Evolutionary conservation across 2,113 vertebrate genomes (phyloP).

Genomic region (Sceloporus undulatus): DNA sequence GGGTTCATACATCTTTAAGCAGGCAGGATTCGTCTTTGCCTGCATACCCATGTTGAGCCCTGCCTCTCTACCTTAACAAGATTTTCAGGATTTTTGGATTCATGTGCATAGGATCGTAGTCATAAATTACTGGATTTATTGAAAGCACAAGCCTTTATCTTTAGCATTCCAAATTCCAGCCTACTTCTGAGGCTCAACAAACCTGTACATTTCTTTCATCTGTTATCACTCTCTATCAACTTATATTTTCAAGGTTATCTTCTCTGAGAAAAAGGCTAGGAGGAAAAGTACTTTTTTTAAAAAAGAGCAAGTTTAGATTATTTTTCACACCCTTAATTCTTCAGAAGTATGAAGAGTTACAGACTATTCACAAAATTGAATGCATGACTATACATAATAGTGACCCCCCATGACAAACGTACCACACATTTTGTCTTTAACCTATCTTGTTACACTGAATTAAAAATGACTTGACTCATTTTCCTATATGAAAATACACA

Average conservation of each 20-base stretch:
- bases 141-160: background rate
- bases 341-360: constrained; percentile 28
- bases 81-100: too few species aligned
- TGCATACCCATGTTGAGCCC: too few species aligned
- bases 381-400: background rate
- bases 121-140: background rate
- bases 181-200: constrained; percentile 31
- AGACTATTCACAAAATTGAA: constrained; percentile 37
- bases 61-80: too few species aligned
- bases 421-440: background rate
- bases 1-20: too few species aligned
- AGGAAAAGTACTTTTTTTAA: constrained; percentile 4
- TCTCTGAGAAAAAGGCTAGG: constrained; percentile 54
- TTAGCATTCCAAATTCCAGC: constrained; percentile 42
- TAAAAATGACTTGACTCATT: constrained; percentile 5
- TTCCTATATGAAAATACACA: background rate
- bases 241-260: constrained; percentile 62
- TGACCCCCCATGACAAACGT: background rate
- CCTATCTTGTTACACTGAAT: constrained; percentile 27
- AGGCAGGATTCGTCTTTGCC: too few species aligned
- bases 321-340: constrained; percentile 17
- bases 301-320: constrained; percentile 43
- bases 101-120: background rate
- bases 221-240: constrained; percentile 54
- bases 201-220: constrained; percentile 39